phyloP scores from a whole-genome alignment of 1,140 invertebrate genomes.

The Atta cephalotes region DNA sequence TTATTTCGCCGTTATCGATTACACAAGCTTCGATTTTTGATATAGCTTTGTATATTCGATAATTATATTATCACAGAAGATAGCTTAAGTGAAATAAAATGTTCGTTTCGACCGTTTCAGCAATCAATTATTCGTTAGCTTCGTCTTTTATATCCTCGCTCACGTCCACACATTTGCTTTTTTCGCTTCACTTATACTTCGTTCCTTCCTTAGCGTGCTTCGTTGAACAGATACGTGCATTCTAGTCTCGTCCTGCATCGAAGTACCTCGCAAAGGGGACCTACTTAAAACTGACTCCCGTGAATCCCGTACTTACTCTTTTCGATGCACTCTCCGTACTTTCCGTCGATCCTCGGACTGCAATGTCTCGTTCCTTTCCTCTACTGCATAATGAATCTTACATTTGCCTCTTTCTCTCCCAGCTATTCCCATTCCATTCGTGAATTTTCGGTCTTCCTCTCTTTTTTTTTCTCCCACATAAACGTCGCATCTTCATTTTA shows the following conservation, averaged over 20 bases:
- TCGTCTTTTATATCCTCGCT: background rate
- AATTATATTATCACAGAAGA: background rate
- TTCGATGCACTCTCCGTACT: slow-evolving; percentile 18
- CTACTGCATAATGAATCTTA: slow-evolving; percentile 55
- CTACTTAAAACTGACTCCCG: slow-evolving; percentile 62
- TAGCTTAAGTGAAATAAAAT: background rate
- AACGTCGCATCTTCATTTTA: slow-evolving; percentile 20
- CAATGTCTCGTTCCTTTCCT: background rate
- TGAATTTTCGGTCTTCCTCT: slow-evolving; percentile 43
- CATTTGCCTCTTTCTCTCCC: slow-evolving; percentile 60
- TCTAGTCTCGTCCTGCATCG: slow-evolving; percentile 61
- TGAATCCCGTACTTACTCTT: slow-evolving; percentile 27
- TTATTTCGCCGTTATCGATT: slow-evolving; percentile 5
- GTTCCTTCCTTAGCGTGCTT: slow-evolving; percentile 53
- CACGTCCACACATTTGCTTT: slow-evolving; percentile 27
- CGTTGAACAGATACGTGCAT: slow-evolving; percentile 40
- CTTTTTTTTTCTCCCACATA: background rate
- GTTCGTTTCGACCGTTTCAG: background rate
- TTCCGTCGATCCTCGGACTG: background rate
- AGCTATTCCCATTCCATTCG: slow-evolving; percentile 25
- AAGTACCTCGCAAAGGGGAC: slow-evolving; percentile 35
- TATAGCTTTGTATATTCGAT: background rate
- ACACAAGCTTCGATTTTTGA: background rate
- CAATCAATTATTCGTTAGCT: slow-evolving; percentile 25
- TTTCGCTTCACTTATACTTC: background rate